Evolutionary conservation across 2,797 vertebrate genomes (phyloP), one percentile per base, ranked within the genome.

Genomic region (Eulemur albifrons): DNA sequence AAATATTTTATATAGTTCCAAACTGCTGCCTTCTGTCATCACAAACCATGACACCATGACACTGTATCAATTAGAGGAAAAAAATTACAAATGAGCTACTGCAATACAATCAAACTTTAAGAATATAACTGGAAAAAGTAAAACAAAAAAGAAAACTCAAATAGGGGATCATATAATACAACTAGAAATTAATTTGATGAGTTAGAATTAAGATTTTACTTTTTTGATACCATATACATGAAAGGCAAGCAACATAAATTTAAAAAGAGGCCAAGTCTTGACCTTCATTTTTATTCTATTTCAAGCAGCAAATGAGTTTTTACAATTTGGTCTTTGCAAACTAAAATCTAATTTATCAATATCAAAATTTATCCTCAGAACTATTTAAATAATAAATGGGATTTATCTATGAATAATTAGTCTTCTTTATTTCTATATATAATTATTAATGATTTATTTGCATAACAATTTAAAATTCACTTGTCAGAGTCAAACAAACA

Each of bases 241-340:
- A 95, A 89, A 95, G 38, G 21, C 15, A 93, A 88, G 17, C 32
- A 79, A 85, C 11, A 50, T 35, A 48, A 32, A 65, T 52, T 95
- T 92, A 14, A 88, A 95, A 84, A 43, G 38, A 77, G 35, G 54
- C 25, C n/a, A 38, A n/a, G 20, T 27, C 38, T 88, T 85, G 38
- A 77, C 43, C 25, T 94, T 75, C 75, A 72, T 30, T 88, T 93
- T 88, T 77, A 85, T 77, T 94, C 45, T 88, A 59, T 48, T 96
- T 15, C 90, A 72, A 90, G 38, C 2, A 76, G 25, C n/a, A 88
- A 75, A 57, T 76, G 21, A 72, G 23, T 32, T 93, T 69, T 93
- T 54, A n/a, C 27, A 91, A 57, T 61, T 90, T 38, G n/a, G 5
- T 50, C 10, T 88, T 88, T 88, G 2, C 27, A 80, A 95, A n/a